These are phyloP conservation scores for Iselma pallidipennis DNA, from an alignment of 2,888 invertebrate species.

Conservation along the genomic window DNA sequence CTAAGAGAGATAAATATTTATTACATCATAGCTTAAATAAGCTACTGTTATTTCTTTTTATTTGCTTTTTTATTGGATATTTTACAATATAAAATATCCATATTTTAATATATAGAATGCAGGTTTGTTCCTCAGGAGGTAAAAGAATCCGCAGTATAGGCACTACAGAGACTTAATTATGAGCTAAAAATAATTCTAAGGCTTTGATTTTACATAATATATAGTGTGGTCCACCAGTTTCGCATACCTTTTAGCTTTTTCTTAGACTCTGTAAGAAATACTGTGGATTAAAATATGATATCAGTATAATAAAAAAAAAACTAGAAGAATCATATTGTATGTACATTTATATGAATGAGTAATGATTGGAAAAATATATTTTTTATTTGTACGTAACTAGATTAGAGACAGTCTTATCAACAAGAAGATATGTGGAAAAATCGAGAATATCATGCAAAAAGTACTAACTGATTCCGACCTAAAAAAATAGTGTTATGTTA, in stretches of 20 bases:
- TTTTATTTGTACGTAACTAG: too few species aligned
- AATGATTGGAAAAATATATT: too few species aligned
- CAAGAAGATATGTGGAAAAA: too few species aligned
- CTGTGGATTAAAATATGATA: conserved; percentile 57
- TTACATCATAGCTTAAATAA: not conserved
- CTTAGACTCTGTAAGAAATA: conserved; percentile 81
- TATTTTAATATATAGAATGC: too few species aligned
- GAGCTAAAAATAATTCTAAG: conserved; percentile 33
- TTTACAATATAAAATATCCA: not conserved
- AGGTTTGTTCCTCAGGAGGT: conserved; percentile 37
- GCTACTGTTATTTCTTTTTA: too few species aligned
- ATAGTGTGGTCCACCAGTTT: conserved; percentile 47
- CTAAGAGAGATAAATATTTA: conserved; percentile 15
- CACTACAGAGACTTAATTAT: conserved; percentile 44
- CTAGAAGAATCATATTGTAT: not conserved
- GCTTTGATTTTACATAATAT: conserved; percentile 38
- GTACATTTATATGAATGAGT: not conserved
- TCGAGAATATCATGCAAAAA: not conserved
- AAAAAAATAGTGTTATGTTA: too few species aligned
- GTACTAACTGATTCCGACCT: not conserved
- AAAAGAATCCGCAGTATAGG: conserved; percentile 45
- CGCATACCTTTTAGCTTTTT: conserved; percentile 71
- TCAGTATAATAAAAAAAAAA: conserved; percentile 44
- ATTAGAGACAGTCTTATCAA: too few species aligned
- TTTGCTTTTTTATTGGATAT: not conserved